Evolutionary conservation across 2,113 vertebrate genomes (phyloP), one percentile per base, ranked within the genome.

Genomic region (Lagopus muta): DNA sequence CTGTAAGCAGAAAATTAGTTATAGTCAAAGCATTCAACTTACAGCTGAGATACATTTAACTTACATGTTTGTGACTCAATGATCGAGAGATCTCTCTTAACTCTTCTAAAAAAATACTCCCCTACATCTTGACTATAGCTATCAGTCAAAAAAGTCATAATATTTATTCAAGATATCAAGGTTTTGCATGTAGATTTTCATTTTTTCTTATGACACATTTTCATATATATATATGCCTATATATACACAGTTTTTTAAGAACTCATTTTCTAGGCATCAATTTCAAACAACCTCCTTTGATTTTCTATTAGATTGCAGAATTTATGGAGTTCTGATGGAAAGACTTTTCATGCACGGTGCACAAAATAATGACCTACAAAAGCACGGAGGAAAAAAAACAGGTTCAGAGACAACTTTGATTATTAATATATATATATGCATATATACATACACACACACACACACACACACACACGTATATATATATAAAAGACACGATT

Each of bases 1-100:
- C 99, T 99, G 90, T 42, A 92, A 94, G 57, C 0, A 81, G 76
- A 92, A 94, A 91, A 89, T 57, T 25, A 91, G 30, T 83, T 95
- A 22, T n/a, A 90, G 62, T 92, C 58, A 92, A 88, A 79, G 58
- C 8, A 52, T 64, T 85, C 21, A 60, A 24, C 47, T 79, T 57
- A 32, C 42, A 77, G 28, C 36, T 75, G 70, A 74, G 11, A 75
- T 30, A 64, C 40, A 80, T 93, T 67, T 67, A 92, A 65, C 43
- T 67, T 66, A 79, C 17, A 32, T 55, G 72, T 70, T 78, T 36
- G 70, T 79, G 77, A 94, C 64, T 73, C 72, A 90, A 48, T 21
- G 42, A 85, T 34, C 25, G 77, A 60, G 36, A 15, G 34, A 22
- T 82, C 77, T 83, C 76, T 55, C 21, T 54, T 4, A 32, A 42